A percentile compares a stretch with the other conserved stretches of the same genome.
phyloP scores from a whole-genome alignment of 2,113 vertebrate genomes.

The Acanthisitta chloris region DNA sequence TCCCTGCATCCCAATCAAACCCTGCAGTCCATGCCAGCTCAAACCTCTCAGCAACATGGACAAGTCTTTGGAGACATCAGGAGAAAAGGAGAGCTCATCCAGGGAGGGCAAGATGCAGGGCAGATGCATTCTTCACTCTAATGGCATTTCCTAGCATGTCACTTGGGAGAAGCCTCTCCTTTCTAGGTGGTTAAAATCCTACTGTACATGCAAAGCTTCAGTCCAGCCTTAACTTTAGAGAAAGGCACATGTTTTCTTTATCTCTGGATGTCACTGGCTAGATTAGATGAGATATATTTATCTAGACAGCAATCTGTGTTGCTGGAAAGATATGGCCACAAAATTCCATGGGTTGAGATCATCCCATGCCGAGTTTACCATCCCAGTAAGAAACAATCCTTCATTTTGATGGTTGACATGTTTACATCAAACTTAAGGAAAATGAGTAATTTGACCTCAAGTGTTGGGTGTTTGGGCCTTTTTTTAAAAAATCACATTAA shows the following conservation, averaged over 20 bases:
- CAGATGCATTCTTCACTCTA: not conserved
- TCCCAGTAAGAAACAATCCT: not conserved
- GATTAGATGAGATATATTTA: constrained; percentile 46
- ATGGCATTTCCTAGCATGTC: fast-evolving
- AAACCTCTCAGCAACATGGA: not conserved
- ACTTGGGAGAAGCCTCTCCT: not conserved
- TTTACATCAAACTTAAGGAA: not conserved
- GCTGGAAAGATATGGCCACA: not conserved
- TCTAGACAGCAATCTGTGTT: constrained; percentile 14
- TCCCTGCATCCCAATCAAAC: not conserved
- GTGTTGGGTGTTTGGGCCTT: not conserved
- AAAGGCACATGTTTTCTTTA: not conserved
- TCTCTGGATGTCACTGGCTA: not conserved
- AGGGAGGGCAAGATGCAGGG: not conserved
- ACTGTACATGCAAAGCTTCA: not conserved
- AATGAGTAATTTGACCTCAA: not conserved
- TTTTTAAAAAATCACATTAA: not conserved
- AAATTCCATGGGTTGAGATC: constrained; percentile 21
- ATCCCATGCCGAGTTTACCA: constrained; percentile 14
- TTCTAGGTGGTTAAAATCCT: not conserved
- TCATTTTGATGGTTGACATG: not conserved
- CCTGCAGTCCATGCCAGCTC: not conserved
- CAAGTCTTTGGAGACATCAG: not conserved
- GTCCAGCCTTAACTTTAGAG: not conserved
- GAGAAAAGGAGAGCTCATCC: not conserved